Evolutionary conservation across 2,113 vertebrate genomes (phyloP).

Genomic region (Lynx canadensis): DNA sequence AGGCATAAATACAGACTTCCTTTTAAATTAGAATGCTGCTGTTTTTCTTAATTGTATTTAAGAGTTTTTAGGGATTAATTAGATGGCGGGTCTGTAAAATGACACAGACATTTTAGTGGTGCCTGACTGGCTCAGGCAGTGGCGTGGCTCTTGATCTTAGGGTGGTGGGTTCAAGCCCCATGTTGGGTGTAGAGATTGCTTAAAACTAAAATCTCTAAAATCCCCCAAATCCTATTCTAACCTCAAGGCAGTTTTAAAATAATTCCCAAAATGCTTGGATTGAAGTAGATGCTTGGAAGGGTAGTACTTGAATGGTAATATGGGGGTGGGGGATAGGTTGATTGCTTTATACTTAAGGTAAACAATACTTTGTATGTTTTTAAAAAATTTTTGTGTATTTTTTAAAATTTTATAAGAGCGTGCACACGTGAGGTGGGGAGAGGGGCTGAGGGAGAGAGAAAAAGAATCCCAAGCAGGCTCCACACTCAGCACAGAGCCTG

Average conservation of each 20-base stretch:
- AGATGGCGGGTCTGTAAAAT: background rate
- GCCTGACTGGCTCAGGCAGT: background rate
- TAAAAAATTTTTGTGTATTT: too few species aligned
- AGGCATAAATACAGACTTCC: slow-evolving; percentile 6
- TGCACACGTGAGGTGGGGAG: too few species aligned
- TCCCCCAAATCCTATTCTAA: background rate
- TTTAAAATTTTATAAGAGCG: too few species aligned
- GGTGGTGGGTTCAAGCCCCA: background rate
- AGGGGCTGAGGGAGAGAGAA: too few species aligned
- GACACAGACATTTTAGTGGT: background rate
- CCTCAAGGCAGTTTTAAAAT: slow-evolving; percentile 28
- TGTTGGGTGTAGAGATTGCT: background rate
- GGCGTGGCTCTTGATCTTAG: background rate
- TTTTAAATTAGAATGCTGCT: slow-evolving; percentile 18
- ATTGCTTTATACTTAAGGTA: background rate
- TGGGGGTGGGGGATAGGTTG: background rate
- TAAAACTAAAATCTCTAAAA: background rate
- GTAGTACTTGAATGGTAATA: background rate
- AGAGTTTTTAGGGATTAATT: slow-evolving; percentile 1
- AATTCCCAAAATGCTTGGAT: background rate
- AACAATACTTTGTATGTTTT: background rate
- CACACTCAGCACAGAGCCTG: too few species aligned
- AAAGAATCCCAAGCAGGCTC: too few species aligned
- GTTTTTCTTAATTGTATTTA: slow-evolving; percentile 6
- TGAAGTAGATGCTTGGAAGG: slow-evolving; percentile 8